Evolutionary conservation across 2,113 vertebrate genomes (phyloP).

Genomic region (Sclerurus mexicanus): DNA sequence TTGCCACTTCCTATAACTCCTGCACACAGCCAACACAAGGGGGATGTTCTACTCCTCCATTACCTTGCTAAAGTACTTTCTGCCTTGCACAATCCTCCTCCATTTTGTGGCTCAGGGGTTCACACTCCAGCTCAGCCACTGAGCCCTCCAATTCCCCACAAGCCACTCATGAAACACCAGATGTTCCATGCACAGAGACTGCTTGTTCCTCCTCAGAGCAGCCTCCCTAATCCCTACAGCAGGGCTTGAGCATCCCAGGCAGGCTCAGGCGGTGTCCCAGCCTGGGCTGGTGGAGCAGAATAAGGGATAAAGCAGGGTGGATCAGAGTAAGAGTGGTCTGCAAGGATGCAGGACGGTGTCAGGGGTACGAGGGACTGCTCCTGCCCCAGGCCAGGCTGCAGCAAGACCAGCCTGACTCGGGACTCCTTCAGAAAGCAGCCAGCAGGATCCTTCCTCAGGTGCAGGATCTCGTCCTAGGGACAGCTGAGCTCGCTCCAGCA

Average conservation of each 20-base stretch:
- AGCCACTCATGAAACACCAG: rapidly evolving
- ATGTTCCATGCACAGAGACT: rapidly evolving
- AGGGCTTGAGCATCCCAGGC: not conserved
- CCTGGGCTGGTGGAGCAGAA: not conserved
- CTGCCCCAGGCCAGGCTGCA: not conserved
- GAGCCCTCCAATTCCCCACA: rapidly evolving
- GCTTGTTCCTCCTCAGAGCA: rapidly evolving
- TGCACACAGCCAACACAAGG: not conserved
- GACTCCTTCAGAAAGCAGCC: not conserved
- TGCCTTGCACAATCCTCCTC: not conserved
- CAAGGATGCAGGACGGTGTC: rapidly evolving
- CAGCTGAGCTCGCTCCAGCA: too few relatives aligned
- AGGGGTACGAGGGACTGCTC: not conserved
- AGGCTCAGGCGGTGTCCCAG: not conserved
- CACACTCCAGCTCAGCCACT: not conserved
- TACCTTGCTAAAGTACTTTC: not conserved
- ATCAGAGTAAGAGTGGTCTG: not conserved
- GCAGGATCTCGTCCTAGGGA: not conserved
- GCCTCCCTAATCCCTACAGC: rapidly evolving
- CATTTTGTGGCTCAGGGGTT: not conserved
- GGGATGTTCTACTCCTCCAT: not conserved
- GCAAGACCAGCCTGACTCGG: not conserved
- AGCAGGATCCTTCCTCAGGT: not conserved
- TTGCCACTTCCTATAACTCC: not conserved
- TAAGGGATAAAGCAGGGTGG: not conserved